Conservation (phyloP, 2,113 vertebrate species). For the Nibea albiflora region DNA sequence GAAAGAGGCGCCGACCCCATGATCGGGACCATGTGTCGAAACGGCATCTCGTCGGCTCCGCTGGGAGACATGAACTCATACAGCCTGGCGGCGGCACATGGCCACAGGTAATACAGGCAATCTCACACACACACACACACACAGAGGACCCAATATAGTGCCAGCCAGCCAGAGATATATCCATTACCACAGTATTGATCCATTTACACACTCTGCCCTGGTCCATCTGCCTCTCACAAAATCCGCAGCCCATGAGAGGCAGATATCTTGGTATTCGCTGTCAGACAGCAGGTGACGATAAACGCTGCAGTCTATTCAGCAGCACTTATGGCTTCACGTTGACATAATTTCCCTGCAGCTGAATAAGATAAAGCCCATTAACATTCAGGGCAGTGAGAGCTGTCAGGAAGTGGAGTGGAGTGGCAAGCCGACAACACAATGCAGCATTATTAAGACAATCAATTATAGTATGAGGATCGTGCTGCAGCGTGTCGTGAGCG, state of each 20-base stretch:
- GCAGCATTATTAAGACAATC: slow-evolving; percentile 74
- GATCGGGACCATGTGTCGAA: slow-evolving; percentile 84
- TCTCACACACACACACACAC: slow-evolving; percentile 3
- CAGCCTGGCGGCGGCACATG: slow-evolving; percentile 86
- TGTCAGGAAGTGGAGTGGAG: slow-evolving; percentile 59
- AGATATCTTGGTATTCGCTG: slow-evolving; percentile 30
- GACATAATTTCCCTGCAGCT: slow-evolving; percentile 56
- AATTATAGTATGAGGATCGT: slow-evolving; percentile 52
- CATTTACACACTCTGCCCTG: slow-evolving; percentile 48
- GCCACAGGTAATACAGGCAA: slow-evolving; percentile 82
- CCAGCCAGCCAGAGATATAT: slow-evolving; percentile 42
- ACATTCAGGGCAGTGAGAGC: slow-evolving; percentile 60
- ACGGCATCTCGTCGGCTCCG: slow-evolving; percentile 81
- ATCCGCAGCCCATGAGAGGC: slow-evolving; percentile 25
- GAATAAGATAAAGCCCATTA: slow-evolving; percentile 68
- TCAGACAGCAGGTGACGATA: slow-evolving; percentile 29
- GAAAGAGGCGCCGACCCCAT: slow-evolving; percentile 86
- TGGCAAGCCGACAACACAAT: slow-evolving; percentile 62
- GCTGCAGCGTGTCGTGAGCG: slow-evolving; percentile 36
- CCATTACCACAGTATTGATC: slow-evolving; percentile 68
- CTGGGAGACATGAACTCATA: slow-evolving; percentile 86
- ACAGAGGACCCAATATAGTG: background rate
- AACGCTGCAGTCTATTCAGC: slow-evolving; percentile 29
- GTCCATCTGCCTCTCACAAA: slow-evolving; percentile 47
- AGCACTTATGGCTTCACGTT: slow-evolving; percentile 31